Base-by-base conservation (phyloP, 2,888 invertebrate species). In the Teinopalpus imperialis region DNA sequence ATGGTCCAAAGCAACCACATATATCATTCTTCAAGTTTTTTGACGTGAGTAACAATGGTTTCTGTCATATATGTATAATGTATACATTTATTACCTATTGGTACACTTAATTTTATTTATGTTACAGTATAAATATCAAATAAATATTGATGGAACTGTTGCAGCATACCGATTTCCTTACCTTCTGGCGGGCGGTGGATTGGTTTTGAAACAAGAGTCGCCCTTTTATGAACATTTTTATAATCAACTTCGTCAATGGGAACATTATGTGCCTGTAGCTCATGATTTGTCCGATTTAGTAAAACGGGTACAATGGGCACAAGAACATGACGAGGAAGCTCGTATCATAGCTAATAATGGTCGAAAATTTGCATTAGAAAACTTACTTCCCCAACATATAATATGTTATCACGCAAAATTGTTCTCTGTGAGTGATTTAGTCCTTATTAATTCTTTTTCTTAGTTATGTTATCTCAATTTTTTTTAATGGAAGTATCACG, bases 151-250 rank as follows among this genome's bases (percentile, higher is more conserved):
- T 87, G 99, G 99, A 8, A 97, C 98, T 24, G 98, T 99, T 8
- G 98, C 98, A 10, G 97, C 98, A 0, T 99, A 98, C 77, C 91
- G 98, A 51, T 91, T 98, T 55, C 98, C 98, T 0, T 98, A 97
- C 74, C 90, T 99, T 10, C 79, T 99, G 51, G 95, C 93, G 30
- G 98, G 98, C 1, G 95, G 96, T 63, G 93, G 97, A 0, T 80
- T 97, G 48, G 93, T 98, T 7, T 89, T 99, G 7, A 99, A 99
- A 82, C 98, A 98, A 80, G 93, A 95, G 14, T 98, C 98, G 0
- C 91, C 92, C n/a, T 98, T 96, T 79, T 96, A 97, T 74, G 98
- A 99, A 89, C 95, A 96, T 86, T 99, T 98, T 80, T 99, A 99
- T 70, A 80, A 90, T 24, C 90, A 94, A 56, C 78, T 98, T 6